Percentiles rank a stretch among this genome's conserved stretches.
Evolutionary conservation across 2,888 invertebrate genomes (phyloP).

Genomic region (Drosophila borealis): DNA sequence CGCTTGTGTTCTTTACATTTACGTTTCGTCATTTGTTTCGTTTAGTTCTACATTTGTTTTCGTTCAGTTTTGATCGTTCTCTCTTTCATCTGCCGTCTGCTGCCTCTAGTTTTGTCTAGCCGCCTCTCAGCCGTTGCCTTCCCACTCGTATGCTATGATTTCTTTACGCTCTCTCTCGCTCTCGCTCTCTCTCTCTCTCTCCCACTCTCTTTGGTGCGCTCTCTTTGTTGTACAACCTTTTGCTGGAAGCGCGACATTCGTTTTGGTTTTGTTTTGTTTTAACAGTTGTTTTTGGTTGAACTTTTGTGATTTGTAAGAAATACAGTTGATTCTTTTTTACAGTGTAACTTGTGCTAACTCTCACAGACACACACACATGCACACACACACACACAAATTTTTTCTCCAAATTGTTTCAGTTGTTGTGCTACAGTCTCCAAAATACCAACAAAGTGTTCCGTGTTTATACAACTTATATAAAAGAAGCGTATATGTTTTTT

Average conservation of each 20-base stretch:
- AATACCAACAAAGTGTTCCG: conserved; percentile 58
- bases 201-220: conserved; percentile 7
- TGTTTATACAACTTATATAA: conserved; percentile 41
- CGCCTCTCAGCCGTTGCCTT: conserved; percentile 22
- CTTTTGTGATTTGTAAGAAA: conserved; percentile 43
- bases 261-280: conserved; percentile 13
- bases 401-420: conserved; percentile 57
- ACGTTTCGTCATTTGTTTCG: background rate
- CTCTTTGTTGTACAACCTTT: conserved; percentile 32
- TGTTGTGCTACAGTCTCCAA: conserved; percentile 61
- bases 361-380: conserved; percentile 15
- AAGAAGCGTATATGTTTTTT: conserved; percentile 47
- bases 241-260: conserved; percentile 13
- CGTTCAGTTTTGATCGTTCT: no score
- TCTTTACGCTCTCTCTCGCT: background rate
- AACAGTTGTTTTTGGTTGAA: conserved; percentile 26
- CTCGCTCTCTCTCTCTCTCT: conserved; percentile 4
- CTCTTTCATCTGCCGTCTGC: conserved; percentile 10
- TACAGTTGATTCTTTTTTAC: conserved; percentile 39
- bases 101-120: conserved; percentile 43
- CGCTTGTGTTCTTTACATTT: background rate
- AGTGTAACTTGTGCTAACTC: conserved; percentile 39
- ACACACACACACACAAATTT: conserved; percentile 24
- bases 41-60: conserved; percentile 1
- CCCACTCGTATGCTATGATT: conserved; percentile 8